phyloP scores from a whole-genome alignment of 2,888 invertebrate species.

The Osedax frankpressi region DNA sequence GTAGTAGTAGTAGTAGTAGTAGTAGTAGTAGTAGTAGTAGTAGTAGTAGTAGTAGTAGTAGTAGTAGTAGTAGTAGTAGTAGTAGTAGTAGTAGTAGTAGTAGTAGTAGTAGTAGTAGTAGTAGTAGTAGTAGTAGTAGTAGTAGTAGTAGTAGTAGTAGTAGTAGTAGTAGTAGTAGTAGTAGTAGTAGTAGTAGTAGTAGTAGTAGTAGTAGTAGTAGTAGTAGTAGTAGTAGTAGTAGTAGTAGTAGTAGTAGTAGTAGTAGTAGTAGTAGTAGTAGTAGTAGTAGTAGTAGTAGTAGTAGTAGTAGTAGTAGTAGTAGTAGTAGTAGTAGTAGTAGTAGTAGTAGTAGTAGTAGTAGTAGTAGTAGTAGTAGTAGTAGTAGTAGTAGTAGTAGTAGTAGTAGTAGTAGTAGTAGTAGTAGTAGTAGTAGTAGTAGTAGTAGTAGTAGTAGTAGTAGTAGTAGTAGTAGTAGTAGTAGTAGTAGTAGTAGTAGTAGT shows the following conservation, averaged over 20 bases:
- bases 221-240: not conserved
- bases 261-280: not conserved
- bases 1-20: conserved; percentile 9
- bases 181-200: not conserved
- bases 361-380: not conserved
- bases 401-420: not conserved
- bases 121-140: not conserved
- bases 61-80: conserved; percentile 12
- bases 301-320: not conserved
- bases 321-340: not conserved
- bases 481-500: not conserved
- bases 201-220: not conserved
- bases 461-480: not conserved
- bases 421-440: not conserved
- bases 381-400: not conserved
- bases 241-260: not conserved
- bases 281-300: not conserved
- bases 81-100: conserved; percentile 10
- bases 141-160: not conserved
- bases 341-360: not conserved
- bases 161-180: not conserved
- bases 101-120: not conserved
- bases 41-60: conserved; percentile 15
- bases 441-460: not conserved
- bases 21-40: conserved; percentile 14